Base-by-base conservation (phyloP, 2,888 invertebrate species). In the Limenitis camilla region DNA sequence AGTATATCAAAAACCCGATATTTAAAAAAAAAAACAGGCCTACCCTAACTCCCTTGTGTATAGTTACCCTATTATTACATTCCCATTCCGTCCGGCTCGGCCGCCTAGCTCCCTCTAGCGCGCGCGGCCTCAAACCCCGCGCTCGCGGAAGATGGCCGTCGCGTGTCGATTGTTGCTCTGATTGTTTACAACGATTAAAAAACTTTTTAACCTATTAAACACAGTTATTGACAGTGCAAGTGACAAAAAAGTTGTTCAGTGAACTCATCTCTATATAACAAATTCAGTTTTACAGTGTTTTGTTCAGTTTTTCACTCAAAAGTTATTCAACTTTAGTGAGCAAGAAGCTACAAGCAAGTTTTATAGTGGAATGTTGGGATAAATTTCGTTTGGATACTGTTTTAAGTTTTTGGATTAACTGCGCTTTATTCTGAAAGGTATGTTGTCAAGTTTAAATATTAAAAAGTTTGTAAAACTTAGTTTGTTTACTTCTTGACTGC, bases 131-230 rank as follows among this genome's bases (percentile, higher is more conserved):
- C 59, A 77, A 84, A 81, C 76, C 69, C 65, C 69, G 71, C 75
- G 75, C 74, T 76, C 78, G 78, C 83, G 83, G 83, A 86, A 86
- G 81, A 86, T 86, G 85, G 86, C 86, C 83, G 86, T 79, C 85
- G 85, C 76, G 81, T 82, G 77, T 71, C 71, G 81, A 72, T 70
- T 75, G 81, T 76, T 69, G 84, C 84, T 84, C 85, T 70, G 81
- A 71, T 72, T 82, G 79, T 83, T 84, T 84, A 82, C 73, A 68
- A 72, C 75, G 72, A 69, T 72, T 76, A 76, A 71, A 72, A 69
- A 80, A 81, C 78, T 82, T 84, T 84, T 79, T 78, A 73, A 66
- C 64, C 64, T 61, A 65, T 58, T 68, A 69, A 72, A 66, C 61
- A 68, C 61, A 55, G 58, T 63, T 63, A 61, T 66, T 71, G 61